Percentiles rank a stretch among this genome's conserved stretches.
phyloP scores from a whole-genome alignment of 2,888 invertebrate genomes.

The Serrognathus titanus region DNA sequence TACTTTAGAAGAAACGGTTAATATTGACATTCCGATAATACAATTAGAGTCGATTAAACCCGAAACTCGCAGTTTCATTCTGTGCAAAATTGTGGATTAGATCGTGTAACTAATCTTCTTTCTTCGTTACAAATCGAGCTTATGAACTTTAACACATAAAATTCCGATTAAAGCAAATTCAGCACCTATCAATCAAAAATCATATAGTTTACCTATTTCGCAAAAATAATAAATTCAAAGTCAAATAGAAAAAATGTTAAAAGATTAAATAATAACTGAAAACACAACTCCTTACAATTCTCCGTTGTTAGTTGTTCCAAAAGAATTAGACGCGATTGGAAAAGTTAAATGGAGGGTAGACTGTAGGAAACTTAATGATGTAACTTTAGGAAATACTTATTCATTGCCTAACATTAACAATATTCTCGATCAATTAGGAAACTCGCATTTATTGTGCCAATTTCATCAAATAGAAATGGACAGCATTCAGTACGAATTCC shows the following conservation, averaged over 20 bases:
- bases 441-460: conserved; percentile 18
- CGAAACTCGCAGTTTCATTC: neutral
- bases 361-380: conserved; percentile 25
- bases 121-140: neutral
- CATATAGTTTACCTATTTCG: neutral
- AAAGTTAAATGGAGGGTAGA: conserved; percentile 27
- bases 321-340: neutral
- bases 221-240: neutral
- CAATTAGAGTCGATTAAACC: neutral
- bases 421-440: conserved; percentile 30
- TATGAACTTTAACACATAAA: neutral
- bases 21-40: neutral
- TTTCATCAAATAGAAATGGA: conserved; percentile 20
- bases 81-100: neutral
- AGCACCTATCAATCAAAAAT: neutral
- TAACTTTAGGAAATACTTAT: conserved; percentile 30
- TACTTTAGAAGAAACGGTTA: neutral
- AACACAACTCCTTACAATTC: neutral
- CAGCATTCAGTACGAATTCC: conserved; percentile 26
- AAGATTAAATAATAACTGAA: neutral
- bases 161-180: neutral
- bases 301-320: conserved; percentile 35
- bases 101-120: neutral
- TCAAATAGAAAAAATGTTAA: neutral
- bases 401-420: conserved; percentile 29